Evolutionary conservation across 2,113 vertebrate species (phyloP), one percentile per base, ranked within the genome.

Genomic region (Silurus glanis): DNA sequence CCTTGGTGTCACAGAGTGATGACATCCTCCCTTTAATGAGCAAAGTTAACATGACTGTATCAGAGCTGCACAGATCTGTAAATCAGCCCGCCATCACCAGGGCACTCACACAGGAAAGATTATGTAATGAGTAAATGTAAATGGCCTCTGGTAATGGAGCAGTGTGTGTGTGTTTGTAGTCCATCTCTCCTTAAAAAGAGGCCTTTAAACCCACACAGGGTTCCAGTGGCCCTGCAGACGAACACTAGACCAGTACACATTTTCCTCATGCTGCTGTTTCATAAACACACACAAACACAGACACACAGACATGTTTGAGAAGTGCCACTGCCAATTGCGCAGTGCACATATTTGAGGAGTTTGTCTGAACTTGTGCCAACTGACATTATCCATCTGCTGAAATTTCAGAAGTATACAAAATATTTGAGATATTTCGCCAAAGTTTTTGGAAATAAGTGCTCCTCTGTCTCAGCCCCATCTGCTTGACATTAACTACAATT

Each of bases 1-100:
- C 95, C 94, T 95, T 92, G 92, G 96, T 95, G 95, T 95, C 95
- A 94, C 91, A 91, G 97, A 98, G 96, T 96, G 97, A 97, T 97
- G 97, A 99, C 97, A 98, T 97, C 96, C 95, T 96, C 94, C 92
- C 92, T 96, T 96, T 97, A 96, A 97, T 96, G 96, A 97, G 94
- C 95, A 93, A 95, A 94, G 92, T 94, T 95, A 95, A 93, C 94
- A 87, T 95, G 89, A 91, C 91, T 91, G 91, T 92, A 76, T 93
- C 94, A 96, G 95, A 94, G 90, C 91, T 2, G 3, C 49, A 58
- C 49, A n/a, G 23, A 51, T 59, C 76, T 75, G 59, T 87, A 89
- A 87, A 92, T 89, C 93, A 94, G 93, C 93, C 37, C 91, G 93
- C 95, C 95, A 92, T 90, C 92, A 94, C 89, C 89, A 86, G 93